These are phyloP conservation scores for Thunnus maccoyii DNA, from an alignment of 2,113 vertebrate genomes.

Conservation along the genomic window DNA sequence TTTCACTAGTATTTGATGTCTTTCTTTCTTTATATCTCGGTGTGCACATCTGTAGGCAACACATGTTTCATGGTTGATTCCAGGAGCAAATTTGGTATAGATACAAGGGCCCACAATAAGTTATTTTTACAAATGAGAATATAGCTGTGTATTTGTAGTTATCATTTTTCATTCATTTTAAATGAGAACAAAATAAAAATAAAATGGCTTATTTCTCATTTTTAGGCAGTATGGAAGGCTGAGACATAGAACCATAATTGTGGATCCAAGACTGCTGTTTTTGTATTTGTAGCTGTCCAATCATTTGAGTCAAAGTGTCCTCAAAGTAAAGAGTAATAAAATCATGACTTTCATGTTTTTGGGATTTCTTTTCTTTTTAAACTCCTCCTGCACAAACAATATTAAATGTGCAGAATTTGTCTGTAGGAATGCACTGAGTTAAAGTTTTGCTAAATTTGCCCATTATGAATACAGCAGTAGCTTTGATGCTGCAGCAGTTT, in stretches of 20 bases:
- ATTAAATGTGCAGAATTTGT: neutral
- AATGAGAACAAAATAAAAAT: no score
- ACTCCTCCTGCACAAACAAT: neutral
- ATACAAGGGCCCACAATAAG: neutral
- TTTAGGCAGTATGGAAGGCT: neutral
- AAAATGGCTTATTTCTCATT: no score
- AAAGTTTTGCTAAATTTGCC: conserved; percentile 10
- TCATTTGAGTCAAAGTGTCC: conserved; percentile 5
- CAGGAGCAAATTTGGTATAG: neutral
- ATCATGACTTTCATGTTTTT: neutral
- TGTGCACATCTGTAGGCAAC: neutral
- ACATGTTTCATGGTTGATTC: neutral
- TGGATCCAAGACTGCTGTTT: neutral
- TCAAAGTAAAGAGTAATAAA: neutral
- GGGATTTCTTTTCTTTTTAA: neutral
- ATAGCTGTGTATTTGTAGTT: no score
- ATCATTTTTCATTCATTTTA: neutral
- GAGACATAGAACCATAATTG: neutral
- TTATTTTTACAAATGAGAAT: no score
- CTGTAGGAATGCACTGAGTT: neutral
- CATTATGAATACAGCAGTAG: conserved; percentile 12
- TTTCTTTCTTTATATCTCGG: neutral
- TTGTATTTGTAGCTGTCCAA: conserved; percentile 9
- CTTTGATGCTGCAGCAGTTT: conserved; percentile 6
- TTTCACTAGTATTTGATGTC: neutral